These are phyloP conservation scores for Panonychus citri DNA, from an alignment of 1,140 invertebrate genomes.

Conservation along the genomic window DNA sequence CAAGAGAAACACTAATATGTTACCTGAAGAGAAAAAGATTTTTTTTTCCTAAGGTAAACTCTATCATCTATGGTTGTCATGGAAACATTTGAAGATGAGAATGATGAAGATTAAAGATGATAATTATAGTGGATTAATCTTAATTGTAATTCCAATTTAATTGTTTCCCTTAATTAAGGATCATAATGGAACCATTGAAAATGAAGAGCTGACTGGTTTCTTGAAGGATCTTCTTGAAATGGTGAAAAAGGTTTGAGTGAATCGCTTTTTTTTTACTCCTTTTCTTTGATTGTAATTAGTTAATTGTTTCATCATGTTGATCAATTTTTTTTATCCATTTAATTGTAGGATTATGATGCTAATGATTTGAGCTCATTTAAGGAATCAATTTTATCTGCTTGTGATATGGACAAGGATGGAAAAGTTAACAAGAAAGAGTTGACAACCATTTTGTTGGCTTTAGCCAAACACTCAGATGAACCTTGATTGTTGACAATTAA, in stretches of 20 bases:
- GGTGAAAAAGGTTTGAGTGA: conserved; percentile 15
- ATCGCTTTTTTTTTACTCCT: background rate
- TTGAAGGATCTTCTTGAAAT: conserved; percentile 26
- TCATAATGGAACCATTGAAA: conserved; percentile 24
- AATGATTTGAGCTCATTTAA: conserved; percentile 21
- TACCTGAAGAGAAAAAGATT: no score
- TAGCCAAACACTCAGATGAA: background rate
- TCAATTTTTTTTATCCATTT: background rate
- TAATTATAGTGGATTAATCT: background rate
- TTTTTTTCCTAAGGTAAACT: no score
- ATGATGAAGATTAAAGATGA: no score
- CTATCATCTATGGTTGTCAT: no score
- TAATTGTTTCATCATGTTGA: background rate
- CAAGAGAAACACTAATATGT: no score
- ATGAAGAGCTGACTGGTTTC: conserved; percentile 26
- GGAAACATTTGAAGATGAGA: background rate
- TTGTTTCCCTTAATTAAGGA: conserved; percentile 18
- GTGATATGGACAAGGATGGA: conserved; percentile 25
- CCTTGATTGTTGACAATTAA: no score
- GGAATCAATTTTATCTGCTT: conserved; percentile 20
- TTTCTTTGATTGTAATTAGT: background rate
- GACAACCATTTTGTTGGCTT: conserved; percentile 21
- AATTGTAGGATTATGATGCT: background rate
- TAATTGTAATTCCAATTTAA: background rate
- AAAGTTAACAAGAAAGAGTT: conserved; percentile 24